Evolutionary conservation across 2,888 invertebrate species (phyloP), one percentile per base, ranked within the genome.

Genomic region (Rhingia rostrata): DNA sequence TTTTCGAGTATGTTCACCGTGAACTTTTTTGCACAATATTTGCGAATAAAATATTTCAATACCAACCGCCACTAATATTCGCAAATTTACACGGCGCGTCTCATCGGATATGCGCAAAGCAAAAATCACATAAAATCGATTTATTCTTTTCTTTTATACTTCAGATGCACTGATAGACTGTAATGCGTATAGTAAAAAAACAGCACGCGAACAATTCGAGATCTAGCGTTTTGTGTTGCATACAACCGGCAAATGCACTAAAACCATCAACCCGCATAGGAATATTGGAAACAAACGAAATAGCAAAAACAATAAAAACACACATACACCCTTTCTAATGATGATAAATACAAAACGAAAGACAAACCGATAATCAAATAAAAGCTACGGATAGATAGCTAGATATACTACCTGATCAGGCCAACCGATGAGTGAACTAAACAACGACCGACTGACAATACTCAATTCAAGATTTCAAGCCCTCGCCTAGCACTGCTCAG

Each of bases 381-480:
- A 72, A 66, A 66, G 74, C 58, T 51, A 30, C 14, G 1, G 6
- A n/a, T 12, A 33, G 0, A 10, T 33, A 60, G 72, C 47, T 49
- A 43, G 60, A 64, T 43, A 54, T 51, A 4, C 39, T 58, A 70
- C 66, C 66, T 54, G 72, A 54, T 67, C 60, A 47, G 67, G 61
- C 72, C 72, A 72, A 83, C 72, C 83, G 67, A 79, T 73, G 72
- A 83, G 63, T 73, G 67, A 73, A 79, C 83, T 74, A 63, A 63
- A 47, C 67, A 49, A 61, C 73, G 49, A 66, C 22, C 67, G 67
- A 63, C 73, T 56, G 72, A 73, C 79, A 79, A 56, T 32, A 64
- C 51, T 73, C 67, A 51, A 63, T 60, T 69, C 83, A 73, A 79
- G 79, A 79, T 22, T 22, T 22, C 22, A 22, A 22, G 79, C 79